Conservation (phyloP, 2,113 vertebrate genomes). For the Octodon degus region DNA sequence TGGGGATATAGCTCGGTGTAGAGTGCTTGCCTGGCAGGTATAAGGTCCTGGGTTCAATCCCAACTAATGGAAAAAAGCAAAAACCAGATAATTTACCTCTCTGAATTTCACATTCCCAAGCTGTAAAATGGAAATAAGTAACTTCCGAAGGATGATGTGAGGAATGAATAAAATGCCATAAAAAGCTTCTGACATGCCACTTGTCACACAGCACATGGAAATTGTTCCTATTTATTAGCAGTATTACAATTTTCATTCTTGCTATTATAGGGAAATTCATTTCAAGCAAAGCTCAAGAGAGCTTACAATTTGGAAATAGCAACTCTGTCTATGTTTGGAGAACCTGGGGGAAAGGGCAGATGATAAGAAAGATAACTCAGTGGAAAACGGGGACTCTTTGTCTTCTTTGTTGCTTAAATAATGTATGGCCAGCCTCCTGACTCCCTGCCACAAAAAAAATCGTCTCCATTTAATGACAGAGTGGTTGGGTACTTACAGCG, state of each 20-base stretch:
- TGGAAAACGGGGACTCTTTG: constrained; percentile 26
- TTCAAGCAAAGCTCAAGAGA: background rate
- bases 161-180: background rate
- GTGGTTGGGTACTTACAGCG: background rate
- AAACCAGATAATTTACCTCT: background rate
- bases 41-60: background rate
- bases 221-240: background rate
- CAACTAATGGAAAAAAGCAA: background rate
- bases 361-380: background rate
- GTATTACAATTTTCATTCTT: constrained; percentile 10
- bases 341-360: background rate
- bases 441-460: constrained; percentile 35
- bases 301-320: background rate
- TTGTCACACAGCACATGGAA: background rate
- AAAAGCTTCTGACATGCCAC: background rate
- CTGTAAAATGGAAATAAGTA: constrained; percentile 5
- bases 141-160: background rate
- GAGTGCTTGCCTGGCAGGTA: background rate
- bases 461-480: constrained; percentile 45
- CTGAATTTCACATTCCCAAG: background rate
- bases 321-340: background rate
- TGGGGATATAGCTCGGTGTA: background rate
- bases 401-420: constrained; percentile 60
- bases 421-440: constrained; percentile 34
- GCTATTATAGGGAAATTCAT: background rate